Base-by-base conservation (phyloP, 2,888 invertebrate species). In the Scaptomyza flava region DNA sequence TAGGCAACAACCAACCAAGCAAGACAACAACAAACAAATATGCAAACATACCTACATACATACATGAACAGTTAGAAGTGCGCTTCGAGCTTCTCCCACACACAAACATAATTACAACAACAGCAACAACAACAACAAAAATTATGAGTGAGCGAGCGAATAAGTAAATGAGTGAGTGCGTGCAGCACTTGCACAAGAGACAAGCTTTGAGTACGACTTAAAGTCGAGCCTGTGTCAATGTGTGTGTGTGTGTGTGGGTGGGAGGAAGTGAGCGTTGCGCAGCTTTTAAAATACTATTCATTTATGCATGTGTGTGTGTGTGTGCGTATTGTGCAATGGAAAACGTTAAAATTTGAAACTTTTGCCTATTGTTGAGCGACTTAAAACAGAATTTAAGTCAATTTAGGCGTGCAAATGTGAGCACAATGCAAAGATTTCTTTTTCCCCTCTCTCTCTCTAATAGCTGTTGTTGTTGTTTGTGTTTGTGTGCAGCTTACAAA, bases 331-430 rank as follows among this genome's bases (percentile, higher is more conserved):
- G 66, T 63, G 62, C 64, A 69, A 64, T 59, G 53, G 36, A 46
- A 64, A 68, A 54, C 36, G 69, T 66, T 48, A 65, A 65, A 65
- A 61, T 71, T 66, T 45, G 50, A 72, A 76, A 72, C 73, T 65
- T 77, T 77, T 73, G 77, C 61, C 70, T 67, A 72, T 81, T 81
- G 79, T 79, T 77, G 61, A 48, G 72, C 57, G 72, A 63, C 69
- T 75, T 72, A 74, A 71, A 54, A 60, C 64, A 80, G 77, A 79
- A 82, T 76, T 69, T 69, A 83, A 80, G 69, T 70, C 79, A 80
- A 83, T 81, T 83, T 62, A 68, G 53, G 73, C 80, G 76, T 77
- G 63, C 69, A 75, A 76, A 63, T 72, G 60, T 66, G 70, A 58
- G 54, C 67, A 72, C 65, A 70, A 79, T 60, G 54, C 54, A 53